Percentiles rank a stretch among this genome's conserved stretches.
These are phyloP conservation scores for Pseudanteris insignis DNA, from an alignment of 2,888 invertebrate genomes.

Conservation along the genomic window DNA sequence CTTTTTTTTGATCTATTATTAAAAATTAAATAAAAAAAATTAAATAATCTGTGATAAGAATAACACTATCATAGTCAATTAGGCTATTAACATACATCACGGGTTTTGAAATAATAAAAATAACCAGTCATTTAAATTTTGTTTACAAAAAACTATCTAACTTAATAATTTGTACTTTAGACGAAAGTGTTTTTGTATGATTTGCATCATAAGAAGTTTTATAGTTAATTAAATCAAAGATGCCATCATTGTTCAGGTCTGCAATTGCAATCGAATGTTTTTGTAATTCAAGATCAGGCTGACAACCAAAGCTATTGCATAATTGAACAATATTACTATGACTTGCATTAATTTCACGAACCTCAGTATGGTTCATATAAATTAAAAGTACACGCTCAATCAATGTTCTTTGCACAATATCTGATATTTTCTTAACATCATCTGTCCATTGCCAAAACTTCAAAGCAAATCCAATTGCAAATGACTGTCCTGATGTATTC, in stretches of 20 bases:
- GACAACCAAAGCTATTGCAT: constrained; percentile 72
- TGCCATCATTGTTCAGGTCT: constrained; percentile 80
- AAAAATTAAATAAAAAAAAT: neutral
- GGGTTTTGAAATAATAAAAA: neutral
- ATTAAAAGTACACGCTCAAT: constrained; percentile 81
- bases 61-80: neutral
- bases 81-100: constrained; percentile 6
- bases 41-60: neutral
- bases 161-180: constrained; percentile 60
- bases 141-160: constrained; percentile 51
- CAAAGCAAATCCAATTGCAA: constrained; percentile 78
- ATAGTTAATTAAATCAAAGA: constrained; percentile 81
- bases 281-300: constrained; percentile 79
- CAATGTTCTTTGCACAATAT: constrained; percentile 61
- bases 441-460: constrained; percentile 85
- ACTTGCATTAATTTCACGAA: constrained; percentile 80
- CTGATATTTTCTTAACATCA: constrained; percentile 26
- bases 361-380: constrained; percentile 79
- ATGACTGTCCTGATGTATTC: constrained; percentile 64
- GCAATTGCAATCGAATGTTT: constrained; percentile 74
- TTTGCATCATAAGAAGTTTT: constrained; percentile 54
- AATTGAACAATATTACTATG: constrained; percentile 81
- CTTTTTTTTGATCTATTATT: too few species aligned
- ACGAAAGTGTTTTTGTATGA: constrained; percentile 50
- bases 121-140: neutral